phyloP scores from a whole-genome alignment of 1,140 invertebrate species.

The Drosophila nebulosa region DNA sequence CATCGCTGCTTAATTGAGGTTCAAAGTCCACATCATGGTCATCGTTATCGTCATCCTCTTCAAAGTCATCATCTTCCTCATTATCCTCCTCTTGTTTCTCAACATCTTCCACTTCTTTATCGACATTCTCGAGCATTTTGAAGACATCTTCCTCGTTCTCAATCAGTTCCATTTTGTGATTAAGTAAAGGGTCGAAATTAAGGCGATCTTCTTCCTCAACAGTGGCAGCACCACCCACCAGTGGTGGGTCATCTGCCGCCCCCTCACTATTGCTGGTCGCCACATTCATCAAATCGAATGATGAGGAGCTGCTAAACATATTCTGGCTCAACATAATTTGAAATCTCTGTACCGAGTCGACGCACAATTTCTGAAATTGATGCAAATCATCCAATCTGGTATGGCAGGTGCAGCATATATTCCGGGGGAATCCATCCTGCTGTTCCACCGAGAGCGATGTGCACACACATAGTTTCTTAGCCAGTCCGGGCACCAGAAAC shows the following conservation, averaged over 20 bases:
- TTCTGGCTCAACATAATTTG: conserved; percentile 66
- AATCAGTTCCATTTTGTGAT: conserved; percentile 74
- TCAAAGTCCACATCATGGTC: conserved; percentile 48
- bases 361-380: conserved; percentile 70
- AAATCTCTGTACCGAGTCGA: conserved; percentile 65
- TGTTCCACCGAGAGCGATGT: conserved; percentile 67
- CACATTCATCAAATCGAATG: conserved; percentile 52
- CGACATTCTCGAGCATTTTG: conserved; percentile 74
- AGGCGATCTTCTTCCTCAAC: conserved; percentile 68
- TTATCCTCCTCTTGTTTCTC: conserved; percentile 38
- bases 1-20: conserved; percentile 45
- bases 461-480: conserved; percentile 69
- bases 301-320: conserved; percentile 18
- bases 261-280: conserved; percentile 30
- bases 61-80: conserved; percentile 31
- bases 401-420: conserved; percentile 61
- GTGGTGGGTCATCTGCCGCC: conserved; percentile 25
- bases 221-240: conserved; percentile 7
- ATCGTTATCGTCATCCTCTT: conserved; percentile 32
- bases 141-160: conserved; percentile 77
- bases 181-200: conserved; percentile 73
- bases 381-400: conserved; percentile 64
- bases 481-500: conserved; percentile 65
- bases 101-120: conserved; percentile 65
- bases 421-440: conserved; percentile 68